phyloP scores from a whole-genome alignment of 2,113 vertebrate species.

The Dicaeum eximium region DNA sequence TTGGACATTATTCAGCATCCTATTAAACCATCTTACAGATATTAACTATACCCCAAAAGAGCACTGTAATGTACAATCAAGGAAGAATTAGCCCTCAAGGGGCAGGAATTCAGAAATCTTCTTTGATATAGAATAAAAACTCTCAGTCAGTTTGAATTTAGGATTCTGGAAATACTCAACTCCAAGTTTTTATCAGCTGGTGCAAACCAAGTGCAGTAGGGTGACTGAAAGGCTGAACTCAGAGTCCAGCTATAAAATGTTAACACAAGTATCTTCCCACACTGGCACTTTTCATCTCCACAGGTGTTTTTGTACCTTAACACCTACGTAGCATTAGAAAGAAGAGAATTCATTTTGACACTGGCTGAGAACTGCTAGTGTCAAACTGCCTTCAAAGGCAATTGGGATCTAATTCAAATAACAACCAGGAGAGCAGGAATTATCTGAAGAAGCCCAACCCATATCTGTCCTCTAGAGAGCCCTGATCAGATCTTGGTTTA shows the following conservation, averaged over 20 bases:
- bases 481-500: background rate
- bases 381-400: background rate
- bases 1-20: conserved; percentile 6
- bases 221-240: background rate
- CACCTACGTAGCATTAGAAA: background rate
- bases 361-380: background rate
- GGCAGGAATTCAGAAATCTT: background rate
- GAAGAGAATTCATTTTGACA: background rate
- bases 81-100: background rate
- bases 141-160: background rate
- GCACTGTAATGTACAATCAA: background rate
- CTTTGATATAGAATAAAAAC: background rate
- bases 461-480: background rate
- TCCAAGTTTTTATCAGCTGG: background rate
- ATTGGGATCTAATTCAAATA: background rate
- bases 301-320: background rate
- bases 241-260: background rate
- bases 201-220: background rate
- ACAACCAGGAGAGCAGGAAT: background rate
- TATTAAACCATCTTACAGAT: background rate
- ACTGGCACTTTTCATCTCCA: background rate
- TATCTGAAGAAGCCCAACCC: background rate
- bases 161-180: background rate
- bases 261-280: background rate
- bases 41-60: background rate